Evolutionary conservation across 2,113 vertebrate genomes (phyloP).

Genomic region (Psilopogon haemacephalus): DNA sequence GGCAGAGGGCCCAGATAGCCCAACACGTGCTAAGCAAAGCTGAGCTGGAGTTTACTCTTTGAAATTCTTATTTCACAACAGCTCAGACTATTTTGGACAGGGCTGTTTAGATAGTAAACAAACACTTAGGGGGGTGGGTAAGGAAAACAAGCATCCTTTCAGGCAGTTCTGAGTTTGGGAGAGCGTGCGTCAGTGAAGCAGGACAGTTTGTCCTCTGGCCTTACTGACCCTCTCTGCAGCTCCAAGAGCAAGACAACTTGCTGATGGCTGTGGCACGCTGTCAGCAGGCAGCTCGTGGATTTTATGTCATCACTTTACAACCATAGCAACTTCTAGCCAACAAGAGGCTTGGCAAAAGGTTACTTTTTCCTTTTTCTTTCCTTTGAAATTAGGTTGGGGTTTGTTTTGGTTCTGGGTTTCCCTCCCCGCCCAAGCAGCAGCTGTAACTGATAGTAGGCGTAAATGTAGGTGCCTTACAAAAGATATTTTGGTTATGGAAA

Average conservation of each 20-base stretch:
- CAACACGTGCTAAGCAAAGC: background rate
- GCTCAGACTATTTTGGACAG: background rate
- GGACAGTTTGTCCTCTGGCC: background rate
- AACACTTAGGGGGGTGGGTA: background rate
- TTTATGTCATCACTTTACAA: background rate
- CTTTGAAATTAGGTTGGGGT: background rate
- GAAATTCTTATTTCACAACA: conserved; percentile 17
- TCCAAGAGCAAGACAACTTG: background rate
- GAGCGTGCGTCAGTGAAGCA: background rate
- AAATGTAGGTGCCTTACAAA: conserved; percentile 26
- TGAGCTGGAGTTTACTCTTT: background rate
- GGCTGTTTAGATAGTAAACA: background rate
- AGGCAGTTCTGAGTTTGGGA: background rate
- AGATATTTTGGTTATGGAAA: background rate
- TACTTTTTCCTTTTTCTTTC: background rate
- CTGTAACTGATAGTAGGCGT: background rate
- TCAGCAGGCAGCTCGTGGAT: background rate
- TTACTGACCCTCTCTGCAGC: background rate
- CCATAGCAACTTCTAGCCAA: background rate
- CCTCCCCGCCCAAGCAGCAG: background rate
- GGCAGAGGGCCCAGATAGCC: background rate
- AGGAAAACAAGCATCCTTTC: background rate
- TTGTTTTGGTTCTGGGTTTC: no score
- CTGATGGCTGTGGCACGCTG: background rate
- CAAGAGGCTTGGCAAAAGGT: background rate